Conservation (phyloP, 1,140 invertebrate species). For the Drosophila insularis region DNA sequence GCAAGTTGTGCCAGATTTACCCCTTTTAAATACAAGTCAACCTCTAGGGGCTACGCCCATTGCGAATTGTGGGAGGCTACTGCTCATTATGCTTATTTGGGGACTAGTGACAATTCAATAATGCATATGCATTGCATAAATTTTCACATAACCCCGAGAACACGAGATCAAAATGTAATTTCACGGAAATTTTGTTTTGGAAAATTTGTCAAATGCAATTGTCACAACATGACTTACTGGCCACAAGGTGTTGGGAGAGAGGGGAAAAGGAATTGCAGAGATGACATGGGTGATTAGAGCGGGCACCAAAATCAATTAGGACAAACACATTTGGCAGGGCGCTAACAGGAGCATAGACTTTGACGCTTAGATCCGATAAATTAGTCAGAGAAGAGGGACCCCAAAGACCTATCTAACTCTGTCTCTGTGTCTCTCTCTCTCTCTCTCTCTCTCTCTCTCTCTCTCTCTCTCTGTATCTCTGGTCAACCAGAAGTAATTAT, state of each 20-base stretch:
- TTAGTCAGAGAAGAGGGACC: constrained; percentile 22
- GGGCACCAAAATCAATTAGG: constrained; percentile 61
- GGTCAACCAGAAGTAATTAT: constrained; percentile 9
- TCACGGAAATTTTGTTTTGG: constrained; percentile 50
- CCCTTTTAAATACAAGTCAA: background rate
- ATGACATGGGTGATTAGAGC: constrained; percentile 12
- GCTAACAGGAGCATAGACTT: constrained; percentile 28
- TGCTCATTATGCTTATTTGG: background rate
- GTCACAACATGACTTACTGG: constrained; percentile 39
- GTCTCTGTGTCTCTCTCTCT: background rate
- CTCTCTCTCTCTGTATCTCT: constrained; percentile 15
- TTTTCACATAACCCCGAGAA: constrained; percentile 23
- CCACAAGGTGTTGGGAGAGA: background rate
- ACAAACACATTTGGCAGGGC: constrained; percentile 62
- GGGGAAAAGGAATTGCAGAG: background rate
- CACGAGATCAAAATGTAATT: constrained; percentile 57
- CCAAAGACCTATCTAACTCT: too few species aligned
- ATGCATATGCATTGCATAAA: constrained; percentile 25
- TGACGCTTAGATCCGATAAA: constrained; percentile 67
- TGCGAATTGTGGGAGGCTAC: background rate
- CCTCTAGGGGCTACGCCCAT: background rate
- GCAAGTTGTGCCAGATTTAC: too few species aligned
- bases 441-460: background rate
- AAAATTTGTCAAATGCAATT: constrained; percentile 72
- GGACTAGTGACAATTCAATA: constrained; percentile 28